Base-by-base conservation (phyloP, 2,797 vertebrate genomes). In the Lagocephalus sceleratus region DNA sequence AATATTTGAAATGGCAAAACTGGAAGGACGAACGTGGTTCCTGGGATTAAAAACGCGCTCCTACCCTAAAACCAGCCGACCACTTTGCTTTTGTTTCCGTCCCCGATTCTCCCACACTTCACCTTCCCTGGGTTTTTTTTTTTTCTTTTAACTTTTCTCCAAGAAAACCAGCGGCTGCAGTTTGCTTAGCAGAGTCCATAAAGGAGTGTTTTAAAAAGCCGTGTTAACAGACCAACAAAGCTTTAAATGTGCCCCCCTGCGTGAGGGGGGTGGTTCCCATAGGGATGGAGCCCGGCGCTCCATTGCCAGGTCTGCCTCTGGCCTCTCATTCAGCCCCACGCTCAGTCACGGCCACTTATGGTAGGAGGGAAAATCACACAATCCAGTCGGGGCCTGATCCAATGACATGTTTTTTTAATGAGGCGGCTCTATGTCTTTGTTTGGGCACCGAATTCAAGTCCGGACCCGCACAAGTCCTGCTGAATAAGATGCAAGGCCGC, bases 381-480 rank as follows among this genome's bases (percentile, higher is more conserved):
- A 85, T 88, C 81, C 85, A 84, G 70, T 72, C 71, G 42, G 51
- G 81, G 83, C 76, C 73, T 88, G 87, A 90, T 88, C 86, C 78
- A 84, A 81, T 85, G 79, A 84, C 87, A 90, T 89, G 87, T 87
- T 85, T 90, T 89, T 91, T 85, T 88, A 86, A 90, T 89, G 86
- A 89, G 82, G 78, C 68, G 68, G 79, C 72, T 82, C 85, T 82
- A 84, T 77, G 80, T 89, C 85, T 90, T 89, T 90, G 83, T 88
- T 87, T 78, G 73, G 77, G 66, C 56, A 67, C 54, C 73, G 76
- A 70, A 78, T 72, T 78, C 68, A 81, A 83, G 72, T 82, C 74
- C 50, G 75, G 80, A 77, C 66, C 78, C 26, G 64, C 58, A 42
- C 66, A 35, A 62, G 74, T 75, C 60, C 57, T 35, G 52, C 70